These are phyloP conservation scores for Martes flavigula DNA, from an alignment of 2,797 vertebrate species.

Conservation along the genomic window DNA sequence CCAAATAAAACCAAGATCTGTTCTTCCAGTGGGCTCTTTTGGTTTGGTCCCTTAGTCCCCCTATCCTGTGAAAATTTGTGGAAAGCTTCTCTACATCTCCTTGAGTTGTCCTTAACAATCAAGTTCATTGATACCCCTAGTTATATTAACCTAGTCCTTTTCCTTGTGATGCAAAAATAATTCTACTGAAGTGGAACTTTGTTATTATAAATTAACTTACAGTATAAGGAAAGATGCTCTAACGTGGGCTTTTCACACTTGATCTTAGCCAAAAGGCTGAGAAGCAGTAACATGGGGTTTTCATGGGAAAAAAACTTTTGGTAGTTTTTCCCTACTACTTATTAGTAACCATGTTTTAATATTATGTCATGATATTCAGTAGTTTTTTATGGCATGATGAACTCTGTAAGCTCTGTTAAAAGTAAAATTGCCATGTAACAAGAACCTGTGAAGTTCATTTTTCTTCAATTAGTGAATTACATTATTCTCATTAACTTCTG, in stretches of 20 bases:
- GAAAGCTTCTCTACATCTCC: neutral
- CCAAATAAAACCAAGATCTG: neutral
- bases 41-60: neutral
- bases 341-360: neutral
- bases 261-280: no score
- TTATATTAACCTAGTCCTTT: neutral
- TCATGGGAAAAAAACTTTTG: constrained; percentile 16
- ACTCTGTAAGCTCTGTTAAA: constrained; percentile 1
- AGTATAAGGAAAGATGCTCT: neutral
- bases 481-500: constrained; percentile 37
- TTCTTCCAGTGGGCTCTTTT: neutral
- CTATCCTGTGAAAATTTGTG: neutral
- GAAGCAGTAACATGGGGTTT: neutral
- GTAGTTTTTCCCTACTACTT: neutral
- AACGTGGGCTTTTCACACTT: neutral
- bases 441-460: neutral
- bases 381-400: constrained; percentile 11
- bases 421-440: neutral
- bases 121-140: neutral
- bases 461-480: neutral
- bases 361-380: neutral
- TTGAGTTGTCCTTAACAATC: neutral
- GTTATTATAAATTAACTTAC: constrained; percentile 39
- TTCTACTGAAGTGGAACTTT: neutral
- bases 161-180: constrained; percentile 4